Percentiles rank a stretch among this genome's conserved stretches.
Conservation (phyloP, 2,797 vertebrate species). For the Anniella stebbinsi region DNA sequence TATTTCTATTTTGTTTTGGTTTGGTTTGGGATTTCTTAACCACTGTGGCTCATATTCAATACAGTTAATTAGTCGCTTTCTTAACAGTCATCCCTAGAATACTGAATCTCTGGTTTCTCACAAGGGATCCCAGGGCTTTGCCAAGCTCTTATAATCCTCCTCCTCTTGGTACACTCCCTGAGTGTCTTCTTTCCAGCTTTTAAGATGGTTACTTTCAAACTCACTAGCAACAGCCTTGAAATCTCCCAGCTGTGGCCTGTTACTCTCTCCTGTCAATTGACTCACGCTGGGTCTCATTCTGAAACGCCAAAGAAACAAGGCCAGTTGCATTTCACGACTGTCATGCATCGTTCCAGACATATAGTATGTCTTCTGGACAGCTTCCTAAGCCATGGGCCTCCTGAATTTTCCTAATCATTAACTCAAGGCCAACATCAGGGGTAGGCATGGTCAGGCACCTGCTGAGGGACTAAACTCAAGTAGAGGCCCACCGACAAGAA, state of each 20-base stretch:
- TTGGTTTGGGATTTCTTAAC: neutral
- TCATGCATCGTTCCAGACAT: neutral
- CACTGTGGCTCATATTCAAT: neutral
- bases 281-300: neutral
- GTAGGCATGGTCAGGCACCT: too few relatives aligned
- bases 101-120: neutral
- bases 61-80: neutral
- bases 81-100: neutral
- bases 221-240: neutral
- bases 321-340: neutral
- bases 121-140: neutral
- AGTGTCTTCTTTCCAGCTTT: neutral
- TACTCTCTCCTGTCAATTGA: neutral
- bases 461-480: too few relatives aligned
- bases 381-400: neutral
- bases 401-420: neutral
- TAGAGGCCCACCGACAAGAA: too few relatives aligned
- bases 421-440: neutral
- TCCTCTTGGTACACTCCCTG: neutral
- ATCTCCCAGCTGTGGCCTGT: neutral
- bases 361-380: neutral
- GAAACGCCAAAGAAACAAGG: neutral
- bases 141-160: neutral
- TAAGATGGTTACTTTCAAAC: constrained; percentile 1
- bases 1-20: neutral